Percentiles rank a stretch among this genome's conserved stretches.
Evolutionary conservation across 2,888 invertebrate genomes (phyloP).

Genomic region (Scelioninae gen. 2): DNA sequence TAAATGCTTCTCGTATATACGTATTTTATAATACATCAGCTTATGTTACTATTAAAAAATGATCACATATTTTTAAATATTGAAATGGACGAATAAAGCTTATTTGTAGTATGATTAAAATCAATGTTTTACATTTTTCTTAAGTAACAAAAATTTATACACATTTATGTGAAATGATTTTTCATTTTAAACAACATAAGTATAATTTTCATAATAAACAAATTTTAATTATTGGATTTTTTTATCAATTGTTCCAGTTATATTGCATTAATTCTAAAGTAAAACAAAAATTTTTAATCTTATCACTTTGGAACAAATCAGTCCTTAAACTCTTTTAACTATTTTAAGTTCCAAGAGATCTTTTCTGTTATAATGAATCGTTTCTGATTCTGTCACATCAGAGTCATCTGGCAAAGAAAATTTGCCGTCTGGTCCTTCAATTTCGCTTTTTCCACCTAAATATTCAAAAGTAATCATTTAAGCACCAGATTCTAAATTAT

Average conservation of each 20-base stretch:
- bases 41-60: not conserved
- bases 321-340: constrained; percentile 7
- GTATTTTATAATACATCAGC: not conserved
- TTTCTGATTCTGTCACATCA: constrained; percentile 19
- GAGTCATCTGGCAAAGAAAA: constrained; percentile 68
- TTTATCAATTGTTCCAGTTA: no score
- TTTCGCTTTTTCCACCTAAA: constrained; percentile 60
- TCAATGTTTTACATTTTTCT: no score
- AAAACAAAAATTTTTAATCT: no score
- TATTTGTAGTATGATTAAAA: no score
- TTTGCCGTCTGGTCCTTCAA: constrained; percentile 71
- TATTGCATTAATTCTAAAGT: no score
- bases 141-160: no score
- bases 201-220: not conserved
- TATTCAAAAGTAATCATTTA: not conserved
- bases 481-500: no score
- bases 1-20: not conserved
- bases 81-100: no score
- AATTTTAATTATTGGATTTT: no score
- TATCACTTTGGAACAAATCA: no score
- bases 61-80: no score
- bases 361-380: constrained; percentile 9
- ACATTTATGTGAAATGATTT: no score
- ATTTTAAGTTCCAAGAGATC: constrained; percentile 36
- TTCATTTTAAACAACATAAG: not conserved